Percentiles rank a stretch among this genome's conserved stretches.
phyloP scores from a whole-genome alignment of 2,113 vertebrate genomes.

The Apus apus region DNA sequence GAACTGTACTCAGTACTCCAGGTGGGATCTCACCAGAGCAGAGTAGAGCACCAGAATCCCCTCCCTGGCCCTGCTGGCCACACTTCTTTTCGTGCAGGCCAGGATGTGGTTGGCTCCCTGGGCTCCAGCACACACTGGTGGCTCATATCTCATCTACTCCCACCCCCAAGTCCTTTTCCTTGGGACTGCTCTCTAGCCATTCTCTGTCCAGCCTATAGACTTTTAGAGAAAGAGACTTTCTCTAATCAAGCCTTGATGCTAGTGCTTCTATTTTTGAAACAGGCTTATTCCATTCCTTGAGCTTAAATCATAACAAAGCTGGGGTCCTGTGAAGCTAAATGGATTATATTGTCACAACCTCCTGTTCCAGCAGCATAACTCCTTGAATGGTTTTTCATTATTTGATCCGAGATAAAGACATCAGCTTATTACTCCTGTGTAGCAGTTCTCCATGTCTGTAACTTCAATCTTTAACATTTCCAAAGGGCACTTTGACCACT shows the following conservation, averaged over 20 bases:
- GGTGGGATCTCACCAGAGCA: too few relatives aligned
- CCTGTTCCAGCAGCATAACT: constrained; percentile 18
- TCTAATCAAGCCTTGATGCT: constrained; percentile 17
- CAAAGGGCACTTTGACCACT: constrained; percentile 24
- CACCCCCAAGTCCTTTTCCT: too few relatives aligned
- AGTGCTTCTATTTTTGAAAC: constrained; percentile 41
- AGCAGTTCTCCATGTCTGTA: background rate
- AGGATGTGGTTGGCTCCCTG: too few relatives aligned
- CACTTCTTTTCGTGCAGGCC: too few relatives aligned
- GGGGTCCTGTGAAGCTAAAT: constrained; percentile 9
- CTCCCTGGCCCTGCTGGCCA: too few relatives aligned
- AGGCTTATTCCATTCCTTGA: constrained; percentile 26
- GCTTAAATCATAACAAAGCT: constrained; percentile 55
- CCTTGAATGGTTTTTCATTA: constrained; percentile 50
- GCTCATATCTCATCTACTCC: too few relatives aligned
- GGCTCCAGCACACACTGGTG: too few relatives aligned
- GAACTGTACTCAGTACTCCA: too few relatives aligned
- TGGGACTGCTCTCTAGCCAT: too few relatives aligned
- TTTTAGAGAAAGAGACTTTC: background rate
- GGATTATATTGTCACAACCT: constrained; percentile 32
- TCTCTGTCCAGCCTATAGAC: too few relatives aligned
- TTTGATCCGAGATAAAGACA: constrained; percentile 35
- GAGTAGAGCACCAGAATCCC: too few relatives aligned
- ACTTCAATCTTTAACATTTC: constrained; percentile 51
- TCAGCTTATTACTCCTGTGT: constrained; percentile 32